Evolutionary conservation across 2,888 invertebrate species (phyloP).

Genomic region (Tiliacea citrago): DNA sequence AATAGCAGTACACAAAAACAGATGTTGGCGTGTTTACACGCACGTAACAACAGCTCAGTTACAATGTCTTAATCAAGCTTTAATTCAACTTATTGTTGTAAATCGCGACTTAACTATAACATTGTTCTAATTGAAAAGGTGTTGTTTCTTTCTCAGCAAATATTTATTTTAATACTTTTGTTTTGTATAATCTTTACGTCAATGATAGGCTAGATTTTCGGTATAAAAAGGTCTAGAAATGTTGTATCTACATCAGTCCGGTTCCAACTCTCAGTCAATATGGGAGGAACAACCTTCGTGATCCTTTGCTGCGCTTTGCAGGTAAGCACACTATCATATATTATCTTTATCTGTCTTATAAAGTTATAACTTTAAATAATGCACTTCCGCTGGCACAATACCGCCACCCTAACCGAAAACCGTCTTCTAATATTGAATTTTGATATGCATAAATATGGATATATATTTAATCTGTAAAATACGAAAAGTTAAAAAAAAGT

Average conservation of each 20-base stretch:
- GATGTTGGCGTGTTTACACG: slow-evolving; percentile 33
- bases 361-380: neutral
- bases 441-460: neutral
- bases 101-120: slow-evolving; percentile 68
- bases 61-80: slow-evolving; percentile 72
- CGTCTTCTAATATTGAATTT: neutral
- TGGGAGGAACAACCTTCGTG: slow-evolving; percentile 87
- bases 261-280: slow-evolving; percentile 84
- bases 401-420: no score
- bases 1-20: slow-evolving; percentile 27
- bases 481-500: neutral
- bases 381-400: neutral
- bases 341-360: neutral
- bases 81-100: slow-evolving; percentile 80
- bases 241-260: slow-evolving; percentile 81
- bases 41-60: slow-evolving; percentile 2
- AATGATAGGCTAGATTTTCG: slow-evolving; percentile 60
- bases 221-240: slow-evolving; percentile 80
- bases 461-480: no score
- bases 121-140: slow-evolving; percentile 75
- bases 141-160: slow-evolving; percentile 73
- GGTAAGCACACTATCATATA: slow-evolving; percentile 74
- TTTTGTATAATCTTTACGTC: slow-evolving; percentile 66
- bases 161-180: slow-evolving; percentile 72
- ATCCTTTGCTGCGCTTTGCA: slow-evolving; percentile 87